Percentiles rank a stretch among this genome's conserved stretches.
Conservation (phyloP, 2,797 vertebrate species). For the Rhinichthys osculus region DNA sequence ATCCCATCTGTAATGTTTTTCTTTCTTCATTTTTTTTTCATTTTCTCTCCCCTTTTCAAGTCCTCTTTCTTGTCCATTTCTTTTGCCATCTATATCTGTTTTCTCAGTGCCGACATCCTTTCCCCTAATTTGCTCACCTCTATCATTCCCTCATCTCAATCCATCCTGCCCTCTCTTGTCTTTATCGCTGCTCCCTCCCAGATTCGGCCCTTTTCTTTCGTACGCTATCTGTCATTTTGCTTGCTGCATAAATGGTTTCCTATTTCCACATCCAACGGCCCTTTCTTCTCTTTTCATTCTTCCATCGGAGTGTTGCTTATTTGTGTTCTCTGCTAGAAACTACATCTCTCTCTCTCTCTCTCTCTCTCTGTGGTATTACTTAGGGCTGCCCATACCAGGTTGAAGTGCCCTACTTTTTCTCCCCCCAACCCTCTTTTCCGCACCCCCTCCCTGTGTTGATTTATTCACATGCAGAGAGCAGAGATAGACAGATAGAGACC, state of each 20-base stretch:
- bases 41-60: neutral
- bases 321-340: slow-evolving; percentile 33
- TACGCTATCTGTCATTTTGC: slow-evolving; percentile 5
- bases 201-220: neutral
- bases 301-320: slow-evolving; percentile 14
- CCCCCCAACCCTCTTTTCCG: slow-evolving; percentile 54
- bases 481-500: slow-evolving; percentile 36
- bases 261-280: slow-evolving; percentile 33
- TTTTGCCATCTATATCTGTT: slow-evolving; percentile 12
- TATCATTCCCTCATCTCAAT: slow-evolving; percentile 69
- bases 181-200: slow-evolving; percentile 34
- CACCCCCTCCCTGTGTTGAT: slow-evolving; percentile 66
- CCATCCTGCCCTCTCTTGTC: slow-evolving; percentile 64
- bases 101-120: neutral
- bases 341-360: slow-evolving; percentile 59
- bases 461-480: slow-evolving; percentile 67
- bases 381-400: slow-evolving; percentile 72
- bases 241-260: slow-evolving; percentile 37
- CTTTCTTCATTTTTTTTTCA: neutral
- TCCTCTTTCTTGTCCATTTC: slow-evolving; percentile 23
- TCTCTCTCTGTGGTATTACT: slow-evolving; percentile 71
- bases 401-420: slow-evolving; percentile 75
- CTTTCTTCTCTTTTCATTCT: slow-evolving; percentile 17
- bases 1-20: neutral
- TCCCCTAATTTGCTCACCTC: slow-evolving; percentile 44